Evolutionary conservation across 2,113 vertebrate genomes (phyloP), one percentile per base, ranked within the genome.

Genomic region (Cheirogaleus medius): DNA sequence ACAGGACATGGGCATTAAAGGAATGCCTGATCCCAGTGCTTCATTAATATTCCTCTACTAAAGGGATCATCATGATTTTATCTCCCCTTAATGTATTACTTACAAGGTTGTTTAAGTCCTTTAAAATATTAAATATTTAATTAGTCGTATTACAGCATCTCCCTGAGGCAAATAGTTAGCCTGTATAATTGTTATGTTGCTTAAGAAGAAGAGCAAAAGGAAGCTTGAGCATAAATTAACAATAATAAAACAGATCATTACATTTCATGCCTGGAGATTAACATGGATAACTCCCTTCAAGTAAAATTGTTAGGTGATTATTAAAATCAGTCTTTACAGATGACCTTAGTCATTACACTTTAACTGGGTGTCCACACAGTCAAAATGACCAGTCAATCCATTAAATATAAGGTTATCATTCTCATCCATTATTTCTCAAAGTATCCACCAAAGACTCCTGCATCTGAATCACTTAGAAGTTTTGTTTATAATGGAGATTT

Each of bases 41-140:
- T 97, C 95, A 93, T 97, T 96, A 94, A 77, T 44, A 95, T 96
- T 95, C 77, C n/a, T 87, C 32, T 29, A 54, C 89, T 82, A 58
- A 93, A 86, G 32, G 49, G 92, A 90, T 77, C 90, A 92, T 95
- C 92, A 86, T 86, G 74, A 94, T 95, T 97, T 97, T 97, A 97
- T 96, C 89, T 93, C 89, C 73, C 84, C 58, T 97, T 91, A 97
- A 96, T 11, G 8, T 96, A 87, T 97, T 91, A 96, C 96, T 97
- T 97, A 95, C 95, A 98, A 98, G 97, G 96, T 96, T 98, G 86
- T 87, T 94, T 97, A 98, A 98, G 89, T 96, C 95, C 89, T 98
- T 97, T 97, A 97, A 97, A 97, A 97, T 97, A 98, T 96, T 97
- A 97, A 98, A 98, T 98, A 97, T 97, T 97, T 98, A 98, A 98